These are phyloP conservation scores for Phrynocephalus vlangalii DNA, from an alignment of 2,797 vertebrate species.

Conservation along the genomic window DNA sequence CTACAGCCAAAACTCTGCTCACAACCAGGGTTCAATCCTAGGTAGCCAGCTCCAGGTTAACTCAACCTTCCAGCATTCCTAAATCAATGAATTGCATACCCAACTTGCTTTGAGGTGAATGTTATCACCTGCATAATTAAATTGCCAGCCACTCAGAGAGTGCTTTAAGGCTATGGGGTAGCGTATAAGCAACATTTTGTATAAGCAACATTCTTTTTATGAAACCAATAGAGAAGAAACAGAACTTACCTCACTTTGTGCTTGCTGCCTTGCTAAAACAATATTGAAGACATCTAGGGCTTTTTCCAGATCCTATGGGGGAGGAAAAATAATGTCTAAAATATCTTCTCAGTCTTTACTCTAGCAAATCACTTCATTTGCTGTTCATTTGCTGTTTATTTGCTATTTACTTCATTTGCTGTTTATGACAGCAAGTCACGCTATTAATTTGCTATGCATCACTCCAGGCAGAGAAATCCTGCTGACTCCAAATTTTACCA, in stretches of 20 bases:
- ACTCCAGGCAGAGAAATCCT: no score
- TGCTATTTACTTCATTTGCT: not conserved
- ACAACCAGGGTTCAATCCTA: no score
- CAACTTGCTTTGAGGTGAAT: no score
- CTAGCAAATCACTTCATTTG: no score
- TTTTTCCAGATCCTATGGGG: slow-evolving; percentile 89
- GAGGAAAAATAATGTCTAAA: slow-evolving; percentile 25
- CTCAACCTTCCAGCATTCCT: no score
- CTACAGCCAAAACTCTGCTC: no score
- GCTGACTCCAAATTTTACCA: not conserved
- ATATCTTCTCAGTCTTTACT: not conserved
- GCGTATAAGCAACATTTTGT: no score
- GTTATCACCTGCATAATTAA: no score
- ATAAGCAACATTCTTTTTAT: not conserved
- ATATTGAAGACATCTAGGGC: slow-evolving; percentile 94
- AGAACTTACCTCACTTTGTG: slow-evolving; percentile 89
- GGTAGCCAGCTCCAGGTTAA: no score
- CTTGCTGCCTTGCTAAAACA: slow-evolving; percentile 91
- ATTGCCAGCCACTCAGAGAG: no score
- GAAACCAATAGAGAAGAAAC: not conserved
- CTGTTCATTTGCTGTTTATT: not conserved
- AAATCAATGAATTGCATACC: no score
- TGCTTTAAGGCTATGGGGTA: no score
- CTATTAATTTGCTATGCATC: not conserved
- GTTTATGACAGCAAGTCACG: not conserved